Evolutionary conservation across 2,797 vertebrate genomes (phyloP).

Genomic region (Danio jaintianensis): DNA sequence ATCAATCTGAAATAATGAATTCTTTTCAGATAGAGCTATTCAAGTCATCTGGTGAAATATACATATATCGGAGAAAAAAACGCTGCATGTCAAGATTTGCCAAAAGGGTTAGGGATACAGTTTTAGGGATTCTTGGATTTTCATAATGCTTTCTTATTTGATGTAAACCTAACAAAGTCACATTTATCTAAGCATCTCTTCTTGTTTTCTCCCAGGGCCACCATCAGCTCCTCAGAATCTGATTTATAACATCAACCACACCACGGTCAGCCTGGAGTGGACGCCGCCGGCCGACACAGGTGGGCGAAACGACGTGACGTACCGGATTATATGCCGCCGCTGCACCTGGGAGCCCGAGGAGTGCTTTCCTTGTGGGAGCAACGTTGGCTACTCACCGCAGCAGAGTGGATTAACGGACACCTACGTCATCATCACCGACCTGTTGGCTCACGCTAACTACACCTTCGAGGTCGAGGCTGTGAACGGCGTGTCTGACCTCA

Average conservation of each 20-base stretch:
- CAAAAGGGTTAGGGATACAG: constrained; percentile 49
- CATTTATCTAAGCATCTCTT: constrained; percentile 66
- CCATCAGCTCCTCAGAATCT: constrained; percentile 98
- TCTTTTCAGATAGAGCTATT: too few relatives aligned
- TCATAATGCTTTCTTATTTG: constrained; percentile 52
- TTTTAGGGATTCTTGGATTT: too few relatives aligned
- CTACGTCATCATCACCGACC: constrained; percentile 90
- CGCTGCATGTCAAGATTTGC: constrained; percentile 75
- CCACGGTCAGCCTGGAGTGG: constrained; percentile 96
- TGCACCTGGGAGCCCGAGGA: constrained; percentile 98
- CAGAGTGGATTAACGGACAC: constrained; percentile 94
- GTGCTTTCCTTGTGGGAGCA: constrained; percentile 91
- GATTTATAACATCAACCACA: constrained; percentile 99
- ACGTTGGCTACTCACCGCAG: constrained; percentile 91
- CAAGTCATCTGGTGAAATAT: too few relatives aligned
- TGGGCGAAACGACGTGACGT: constrained; percentile 94
- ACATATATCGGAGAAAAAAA: too few relatives aligned
- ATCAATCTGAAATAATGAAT: too few relatives aligned
- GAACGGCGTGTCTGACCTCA: constrained; percentile 96
- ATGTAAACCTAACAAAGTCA: constrained; percentile 19
- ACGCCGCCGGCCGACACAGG: constrained; percentile 93
- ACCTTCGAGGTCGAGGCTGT: constrained; percentile 99
- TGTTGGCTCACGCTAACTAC: constrained; percentile 97
- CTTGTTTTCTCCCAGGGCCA: constrained; percentile 83
- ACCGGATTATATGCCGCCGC: constrained; percentile 91